Percentiles rank a stretch among this genome's conserved stretches.
These are phyloP conservation scores for Chiridota heheva DNA, from an alignment of 35 echinoderm and acorn worm species.

Conservation along the genomic window DNA sequence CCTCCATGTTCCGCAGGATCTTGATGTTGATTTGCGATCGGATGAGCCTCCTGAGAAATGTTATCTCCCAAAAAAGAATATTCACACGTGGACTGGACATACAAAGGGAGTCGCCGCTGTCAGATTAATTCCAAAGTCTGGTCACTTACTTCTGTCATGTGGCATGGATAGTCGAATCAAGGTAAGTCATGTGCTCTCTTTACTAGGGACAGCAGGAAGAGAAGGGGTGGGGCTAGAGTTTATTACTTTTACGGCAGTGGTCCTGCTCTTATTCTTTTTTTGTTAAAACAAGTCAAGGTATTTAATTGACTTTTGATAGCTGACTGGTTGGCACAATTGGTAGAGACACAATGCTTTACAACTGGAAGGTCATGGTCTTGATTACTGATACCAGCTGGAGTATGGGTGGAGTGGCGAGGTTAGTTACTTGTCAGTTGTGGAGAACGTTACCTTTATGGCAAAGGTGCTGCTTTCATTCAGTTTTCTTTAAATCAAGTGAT, in stretches of 20 bases:
- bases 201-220: no score
- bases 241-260: background rate
- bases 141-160: slow-evolving; percentile 89
- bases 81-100: slow-evolving; percentile 87
- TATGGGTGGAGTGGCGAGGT: no score
- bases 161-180: slow-evolving; percentile 98
- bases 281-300: background rate
- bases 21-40: slow-evolving; percentile 77
- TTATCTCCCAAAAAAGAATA: slow-evolving; percentile 87
- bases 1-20: slow-evolving; percentile 90
- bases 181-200: slow-evolving; percentile 44
- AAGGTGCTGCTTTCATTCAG: no score
- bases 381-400: no score
- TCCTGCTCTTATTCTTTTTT: no score
- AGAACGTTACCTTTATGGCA: no score
- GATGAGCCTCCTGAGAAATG: slow-evolving; percentile 89
- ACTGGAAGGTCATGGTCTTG: no score
- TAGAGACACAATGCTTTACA: no score
- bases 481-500: no score
- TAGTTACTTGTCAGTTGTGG: no score
- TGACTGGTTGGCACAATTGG: background rate
- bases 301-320: background rate
- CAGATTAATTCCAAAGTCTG: slow-evolving; percentile 85
- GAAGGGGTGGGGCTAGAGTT: no score
- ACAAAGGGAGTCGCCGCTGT: slow-evolving; percentile 97